Evolutionary conservation across 1,140 invertebrate genomes (phyloP).

Genomic region (Rhagoletis zephyria): DNA sequence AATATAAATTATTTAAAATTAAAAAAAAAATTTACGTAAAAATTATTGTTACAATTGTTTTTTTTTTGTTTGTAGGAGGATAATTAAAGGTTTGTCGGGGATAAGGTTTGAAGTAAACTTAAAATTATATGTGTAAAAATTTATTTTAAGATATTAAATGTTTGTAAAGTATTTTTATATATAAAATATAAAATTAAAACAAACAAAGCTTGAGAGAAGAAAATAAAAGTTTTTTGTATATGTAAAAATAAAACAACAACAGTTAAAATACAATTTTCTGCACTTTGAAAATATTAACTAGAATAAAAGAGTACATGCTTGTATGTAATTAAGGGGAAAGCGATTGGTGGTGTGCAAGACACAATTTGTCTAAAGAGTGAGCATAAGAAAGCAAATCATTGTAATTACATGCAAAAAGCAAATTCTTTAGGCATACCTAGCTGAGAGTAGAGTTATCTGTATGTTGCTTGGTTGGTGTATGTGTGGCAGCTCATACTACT

Average conservation of each 20-base stretch:
- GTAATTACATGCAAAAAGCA: too few species aligned
- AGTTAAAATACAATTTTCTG: slow-evolving; percentile 37
- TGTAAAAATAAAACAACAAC: slow-evolving; percentile 20
- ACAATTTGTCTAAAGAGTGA: background rate
- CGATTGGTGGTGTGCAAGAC: background rate
- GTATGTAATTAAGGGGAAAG: background rate
- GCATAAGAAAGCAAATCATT: background rate
- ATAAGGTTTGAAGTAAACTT: slow-evolving; percentile 29
- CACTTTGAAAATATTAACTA: slow-evolving; percentile 30
- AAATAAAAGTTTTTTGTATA: background rate
- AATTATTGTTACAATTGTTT: slow-evolving; percentile 47
- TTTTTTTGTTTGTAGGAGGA: background rate
- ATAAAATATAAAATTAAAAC: slow-evolving; percentile 14
- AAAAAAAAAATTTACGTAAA: slow-evolving; percentile 46
- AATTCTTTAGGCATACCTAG: too few species aligned
- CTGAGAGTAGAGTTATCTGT: background rate
- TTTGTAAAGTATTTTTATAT: slow-evolving; percentile 21
- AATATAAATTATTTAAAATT: slow-evolving; percentile 55
- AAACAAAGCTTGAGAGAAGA: slow-evolving; percentile 17
- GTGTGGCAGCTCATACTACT: background rate
- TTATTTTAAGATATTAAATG: slow-evolving; percentile 44
- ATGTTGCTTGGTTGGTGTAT: background rate
- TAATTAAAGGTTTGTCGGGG: background rate
- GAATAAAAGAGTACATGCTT: background rate
- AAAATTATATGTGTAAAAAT: slow-evolving; percentile 51